Evolutionary conservation across 2,113 vertebrate genomes (phyloP).

Genomic region (Notarius quadriscutis): DNA sequence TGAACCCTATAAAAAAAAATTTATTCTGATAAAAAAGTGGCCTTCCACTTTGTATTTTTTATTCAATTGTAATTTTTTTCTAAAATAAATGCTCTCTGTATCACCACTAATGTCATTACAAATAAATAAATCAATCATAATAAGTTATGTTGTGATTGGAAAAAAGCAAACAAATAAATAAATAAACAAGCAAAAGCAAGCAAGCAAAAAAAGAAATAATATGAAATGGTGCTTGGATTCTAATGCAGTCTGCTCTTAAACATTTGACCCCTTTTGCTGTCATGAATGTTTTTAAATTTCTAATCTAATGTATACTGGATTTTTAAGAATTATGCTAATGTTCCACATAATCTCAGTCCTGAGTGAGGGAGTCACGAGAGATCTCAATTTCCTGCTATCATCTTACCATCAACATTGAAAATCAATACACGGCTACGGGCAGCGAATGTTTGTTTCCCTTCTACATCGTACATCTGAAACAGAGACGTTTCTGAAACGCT

Average conservation of each 20-base stretch:
- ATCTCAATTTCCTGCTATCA: slow-evolving; percentile 67
- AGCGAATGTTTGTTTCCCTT: slow-evolving; percentile 48
- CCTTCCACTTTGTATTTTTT: too few relatives aligned
- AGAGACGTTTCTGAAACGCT: slow-evolving; percentile 7
- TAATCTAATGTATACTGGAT: not conserved
- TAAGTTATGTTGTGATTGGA: not conserved
- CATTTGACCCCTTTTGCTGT: not conserved
- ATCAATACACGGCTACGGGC: slow-evolving; percentile 64
- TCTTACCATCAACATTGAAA: slow-evolving; percentile 73
- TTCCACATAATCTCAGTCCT: not conserved
- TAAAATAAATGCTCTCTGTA: not conserved
- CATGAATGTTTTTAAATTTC: not conserved
- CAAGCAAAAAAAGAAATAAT: not conserved
- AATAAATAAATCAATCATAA: not conserved
- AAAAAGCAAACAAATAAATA: not conserved
- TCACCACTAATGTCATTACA: not conserved
- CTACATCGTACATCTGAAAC: slow-evolving; percentile 37
- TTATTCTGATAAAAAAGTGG: too few relatives aligned
- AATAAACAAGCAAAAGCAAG: not conserved
- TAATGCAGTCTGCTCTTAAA: not conserved
- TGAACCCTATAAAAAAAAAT: too few relatives aligned
- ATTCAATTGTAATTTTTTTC: not conserved
- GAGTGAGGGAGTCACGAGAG: slow-evolving; percentile 57
- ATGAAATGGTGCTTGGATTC: not conserved
- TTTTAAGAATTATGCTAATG: not conserved